phyloP scores from a whole-genome alignment of 2,888 invertebrate species.

The Pseudococcus jackbeardsleyi region DNA sequence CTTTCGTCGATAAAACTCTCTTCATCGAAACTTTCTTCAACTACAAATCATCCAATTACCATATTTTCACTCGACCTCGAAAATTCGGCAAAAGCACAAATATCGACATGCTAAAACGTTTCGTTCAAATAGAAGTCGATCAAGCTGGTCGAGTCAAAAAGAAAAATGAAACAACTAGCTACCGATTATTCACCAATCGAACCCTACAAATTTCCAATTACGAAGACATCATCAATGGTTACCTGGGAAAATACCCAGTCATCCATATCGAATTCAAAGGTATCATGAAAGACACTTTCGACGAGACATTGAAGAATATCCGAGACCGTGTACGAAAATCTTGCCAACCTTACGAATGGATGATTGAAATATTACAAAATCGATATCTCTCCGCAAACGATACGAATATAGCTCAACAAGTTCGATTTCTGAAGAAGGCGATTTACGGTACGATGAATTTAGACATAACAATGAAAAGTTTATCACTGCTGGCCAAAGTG shows the following conservation, averaged over 20 bases:
- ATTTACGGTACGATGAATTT: not conserved
- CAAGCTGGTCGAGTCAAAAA: not conserved
- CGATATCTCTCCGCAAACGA: not conserved
- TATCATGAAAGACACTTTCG: not conserved
- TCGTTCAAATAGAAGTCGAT: conserved; percentile 2
- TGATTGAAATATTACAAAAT: not conserved
- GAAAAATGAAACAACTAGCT: not conserved
- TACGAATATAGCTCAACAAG: not conserved
- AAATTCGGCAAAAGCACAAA: conserved; percentile 10
- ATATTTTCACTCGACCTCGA: not conserved
- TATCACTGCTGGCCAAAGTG: not conserved
- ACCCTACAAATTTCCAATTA: not conserved
- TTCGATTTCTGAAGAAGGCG: not conserved
- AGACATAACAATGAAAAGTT: not conserved
- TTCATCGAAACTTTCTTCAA: not conserved
- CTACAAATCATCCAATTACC: not conserved
- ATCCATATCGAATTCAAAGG: conserved; percentile 16
- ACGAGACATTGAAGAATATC: not conserved
- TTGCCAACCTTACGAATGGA: not conserved
- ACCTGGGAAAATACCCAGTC: not conserved
- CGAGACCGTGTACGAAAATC: not conserved
- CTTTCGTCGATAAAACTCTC: not conserved
- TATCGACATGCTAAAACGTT: not conserved
- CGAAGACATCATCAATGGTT: not conserved
- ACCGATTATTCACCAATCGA: conserved; percentile 2